Conservation (phyloP, 2,113 vertebrate genomes). For the Elachura formosa region DNA sequence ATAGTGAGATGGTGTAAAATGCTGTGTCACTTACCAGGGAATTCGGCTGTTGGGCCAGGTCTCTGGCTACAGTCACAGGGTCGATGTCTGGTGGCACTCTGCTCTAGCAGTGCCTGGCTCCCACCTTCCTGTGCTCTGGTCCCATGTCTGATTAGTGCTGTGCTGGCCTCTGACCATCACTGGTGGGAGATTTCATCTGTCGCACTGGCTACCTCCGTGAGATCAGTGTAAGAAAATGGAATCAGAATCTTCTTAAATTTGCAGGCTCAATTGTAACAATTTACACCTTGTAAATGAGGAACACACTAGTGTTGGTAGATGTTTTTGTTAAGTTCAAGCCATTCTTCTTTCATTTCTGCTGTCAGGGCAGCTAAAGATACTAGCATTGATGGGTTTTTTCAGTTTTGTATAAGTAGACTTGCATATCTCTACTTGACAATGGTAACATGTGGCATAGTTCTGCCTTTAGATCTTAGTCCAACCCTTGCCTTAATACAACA, state of each 20-base stretch:
- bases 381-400: not conserved
- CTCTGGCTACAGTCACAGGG: not conserved
- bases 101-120: not conserved
- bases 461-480: not conserved
- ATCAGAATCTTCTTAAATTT: not conserved
- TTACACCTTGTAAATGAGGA: not conserved
- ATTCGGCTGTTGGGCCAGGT: not conserved
- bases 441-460: not conserved
- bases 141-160: not conserved
- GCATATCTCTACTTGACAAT: not conserved
- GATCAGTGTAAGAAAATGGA: not conserved
- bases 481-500: not conserved
- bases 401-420: not conserved
- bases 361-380: not conserved
- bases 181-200: not conserved
- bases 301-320: not conserved
- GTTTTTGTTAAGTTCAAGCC: not conserved
- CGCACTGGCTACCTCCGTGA: not conserved
- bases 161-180: not conserved
- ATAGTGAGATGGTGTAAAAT: not conserved
- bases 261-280: not conserved
- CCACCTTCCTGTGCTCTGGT: not conserved
- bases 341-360: not conserved
- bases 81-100: not conserved
- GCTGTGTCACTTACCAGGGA: not conserved